A percentile compares a stretch with the other conserved stretches of the same genome.
Evolutionary conservation across 2,113 vertebrate species (phyloP).

Genomic region (Labeo catla): DNA sequence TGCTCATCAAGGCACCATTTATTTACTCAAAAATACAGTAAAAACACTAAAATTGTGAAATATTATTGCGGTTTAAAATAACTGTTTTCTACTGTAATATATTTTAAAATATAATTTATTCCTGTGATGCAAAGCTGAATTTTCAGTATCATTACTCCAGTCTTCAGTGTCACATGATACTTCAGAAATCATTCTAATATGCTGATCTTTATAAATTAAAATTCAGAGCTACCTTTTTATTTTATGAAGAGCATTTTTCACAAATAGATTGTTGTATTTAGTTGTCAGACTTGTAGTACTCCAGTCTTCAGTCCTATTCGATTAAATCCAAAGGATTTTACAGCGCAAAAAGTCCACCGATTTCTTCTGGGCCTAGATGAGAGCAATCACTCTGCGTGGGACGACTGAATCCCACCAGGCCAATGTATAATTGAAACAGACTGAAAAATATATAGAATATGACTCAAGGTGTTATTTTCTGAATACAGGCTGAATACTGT

Average conservation of each 20-base stretch:
- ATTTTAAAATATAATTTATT: background rate
- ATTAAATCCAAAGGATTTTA: background rate
- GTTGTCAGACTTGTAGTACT: background rate
- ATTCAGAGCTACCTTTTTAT: background rate
- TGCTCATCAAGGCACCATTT: too few species aligned
- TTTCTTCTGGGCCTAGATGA: background rate
- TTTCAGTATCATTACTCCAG: background rate
- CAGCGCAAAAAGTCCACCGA: background rate
- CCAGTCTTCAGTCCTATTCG: background rate
- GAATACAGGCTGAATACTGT: background rate
- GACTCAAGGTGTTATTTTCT: constrained; percentile 31
- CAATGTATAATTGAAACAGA: constrained; percentile 22
- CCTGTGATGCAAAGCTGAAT: background rate
- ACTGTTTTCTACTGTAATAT: background rate
- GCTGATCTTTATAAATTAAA: background rate
- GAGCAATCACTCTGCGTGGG: background rate
- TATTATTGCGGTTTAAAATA: background rate
- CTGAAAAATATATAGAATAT: constrained; percentile 23
- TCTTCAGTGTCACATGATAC: background rate
- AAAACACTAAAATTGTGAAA: background rate
- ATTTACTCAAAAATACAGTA: background rate
- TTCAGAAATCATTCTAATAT: background rate
- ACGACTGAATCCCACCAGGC: background rate
- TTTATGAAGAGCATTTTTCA: background rate
- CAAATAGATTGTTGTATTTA: background rate